Conservation (phyloP, 2,113 vertebrate species). For the Terrapene triunguis region DNA sequence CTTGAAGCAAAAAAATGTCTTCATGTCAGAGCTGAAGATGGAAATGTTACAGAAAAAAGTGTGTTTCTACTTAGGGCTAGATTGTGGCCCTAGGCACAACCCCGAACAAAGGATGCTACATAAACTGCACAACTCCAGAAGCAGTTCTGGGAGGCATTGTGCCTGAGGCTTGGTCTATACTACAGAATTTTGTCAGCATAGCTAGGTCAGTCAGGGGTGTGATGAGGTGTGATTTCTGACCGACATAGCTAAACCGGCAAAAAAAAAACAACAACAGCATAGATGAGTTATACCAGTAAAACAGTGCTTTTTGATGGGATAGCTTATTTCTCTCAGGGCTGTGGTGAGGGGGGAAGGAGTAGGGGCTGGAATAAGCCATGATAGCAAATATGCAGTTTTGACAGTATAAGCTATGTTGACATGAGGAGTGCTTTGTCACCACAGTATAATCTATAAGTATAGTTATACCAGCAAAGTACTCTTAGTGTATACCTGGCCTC, state of each 20-base stretch:
- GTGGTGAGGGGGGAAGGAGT: neutral
- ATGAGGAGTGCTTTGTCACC: neutral
- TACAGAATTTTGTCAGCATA: neutral
- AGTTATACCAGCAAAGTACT: accelerated
- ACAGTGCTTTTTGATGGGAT: accelerated
- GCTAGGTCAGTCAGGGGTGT: neutral
- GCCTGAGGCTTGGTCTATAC: slow-evolving; percentile 9
- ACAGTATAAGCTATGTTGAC: neutral
- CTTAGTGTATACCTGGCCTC: accelerated
- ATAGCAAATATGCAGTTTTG: neutral
- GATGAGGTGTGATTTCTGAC: neutral
- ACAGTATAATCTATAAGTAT: neutral
- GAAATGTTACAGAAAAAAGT: neutral
- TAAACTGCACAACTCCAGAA: neutral
- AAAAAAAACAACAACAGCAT: neutral
- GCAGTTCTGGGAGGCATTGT: neutral
- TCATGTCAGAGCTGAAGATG: slow-evolving; percentile 31
- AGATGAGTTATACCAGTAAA: neutral
- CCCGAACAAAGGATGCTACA: neutral
- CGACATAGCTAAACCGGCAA: accelerated
- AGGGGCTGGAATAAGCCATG: accelerated
- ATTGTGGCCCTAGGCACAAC: slow-evolving; percentile 32
- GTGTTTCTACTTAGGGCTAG: slow-evolving; percentile 20
- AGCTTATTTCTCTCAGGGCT: neutral
- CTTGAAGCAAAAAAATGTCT: slow-evolving; percentile 37